Conservation (phyloP, 2,113 vertebrate genomes). For the Myotis yumanensis region DNA sequence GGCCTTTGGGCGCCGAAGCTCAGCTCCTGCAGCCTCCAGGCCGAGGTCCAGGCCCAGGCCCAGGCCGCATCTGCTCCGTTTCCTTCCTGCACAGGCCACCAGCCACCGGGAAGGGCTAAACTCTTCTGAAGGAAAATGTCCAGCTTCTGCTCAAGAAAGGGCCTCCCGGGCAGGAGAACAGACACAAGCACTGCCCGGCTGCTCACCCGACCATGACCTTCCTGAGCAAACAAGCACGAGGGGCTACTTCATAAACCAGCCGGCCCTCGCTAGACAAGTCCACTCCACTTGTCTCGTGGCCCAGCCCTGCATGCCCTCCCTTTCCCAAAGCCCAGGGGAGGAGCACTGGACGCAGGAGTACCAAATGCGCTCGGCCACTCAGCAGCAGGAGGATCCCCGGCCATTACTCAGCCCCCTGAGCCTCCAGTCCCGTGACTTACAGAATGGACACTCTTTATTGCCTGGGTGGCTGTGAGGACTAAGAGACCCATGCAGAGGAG, state of each 20-base stretch:
- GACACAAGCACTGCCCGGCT: not conserved
- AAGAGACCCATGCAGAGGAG: not conserved
- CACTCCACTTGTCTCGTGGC: rapidly evolving
- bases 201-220: not conserved
- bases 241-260: not conserved
- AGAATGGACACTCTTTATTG: not conserved
- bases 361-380: not conserved
- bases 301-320: not conserved
- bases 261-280: not conserved
- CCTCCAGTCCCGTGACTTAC: not conserved
- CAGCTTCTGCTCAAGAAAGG: not conserved
- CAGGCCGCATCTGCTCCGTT: not conserved
- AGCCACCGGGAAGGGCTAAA: too few species aligned
- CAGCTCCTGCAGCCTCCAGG: not conserved
- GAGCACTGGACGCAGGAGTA: not conserved
- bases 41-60: too few species aligned
- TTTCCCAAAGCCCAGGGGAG: not conserved
- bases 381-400: not conserved
- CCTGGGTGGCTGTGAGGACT: not conserved
- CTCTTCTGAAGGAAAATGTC: not conserved
- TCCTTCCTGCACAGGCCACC: not conserved
- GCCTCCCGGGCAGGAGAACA: not conserved
- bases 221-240: not conserved
- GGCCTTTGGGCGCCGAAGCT: not conserved
- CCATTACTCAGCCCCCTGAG: not conserved